Evolutionary conservation across 2,113 vertebrate species (phyloP).

Genomic region (Vicugna pacos): DNA sequence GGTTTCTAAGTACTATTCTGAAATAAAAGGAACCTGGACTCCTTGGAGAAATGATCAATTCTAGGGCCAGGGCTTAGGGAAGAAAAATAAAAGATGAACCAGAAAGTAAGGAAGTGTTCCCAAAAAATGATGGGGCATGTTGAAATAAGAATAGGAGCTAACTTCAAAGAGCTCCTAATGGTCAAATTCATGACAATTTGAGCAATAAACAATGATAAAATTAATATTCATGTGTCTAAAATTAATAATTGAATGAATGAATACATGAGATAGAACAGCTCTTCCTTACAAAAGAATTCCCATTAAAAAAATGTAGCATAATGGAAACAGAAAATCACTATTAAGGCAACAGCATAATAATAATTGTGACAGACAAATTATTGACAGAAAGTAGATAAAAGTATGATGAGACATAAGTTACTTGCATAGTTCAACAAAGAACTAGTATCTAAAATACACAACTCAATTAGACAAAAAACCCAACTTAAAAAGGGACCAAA

Average conservation of each 20-base stretch:
- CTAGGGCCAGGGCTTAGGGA: background rate
- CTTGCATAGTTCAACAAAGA: background rate
- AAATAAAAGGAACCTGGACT: conserved; percentile 10
- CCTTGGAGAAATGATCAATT: background rate
- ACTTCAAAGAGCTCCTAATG: background rate
- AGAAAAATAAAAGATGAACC: background rate
- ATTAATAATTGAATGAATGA: background rate
- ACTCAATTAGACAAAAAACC: background rate
- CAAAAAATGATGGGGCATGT: background rate
- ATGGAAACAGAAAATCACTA: conserved; percentile 36
- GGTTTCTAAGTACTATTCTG: conserved; percentile 6
- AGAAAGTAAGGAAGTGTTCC: background rate
- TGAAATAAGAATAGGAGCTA: background rate
- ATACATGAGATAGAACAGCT: background rate
- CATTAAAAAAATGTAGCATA: background rate
- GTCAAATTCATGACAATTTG: background rate
- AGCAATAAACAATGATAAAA: background rate
- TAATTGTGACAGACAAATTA: background rate
- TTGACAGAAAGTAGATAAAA: background rate
- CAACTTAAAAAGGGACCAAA: conserved; percentile 44
- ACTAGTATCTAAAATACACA: background rate
- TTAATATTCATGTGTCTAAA: background rate
- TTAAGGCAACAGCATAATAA: background rate
- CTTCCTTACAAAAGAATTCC: conserved; percentile 35
- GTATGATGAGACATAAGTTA: background rate